Base-by-base conservation (phyloP, 2,888 invertebrate genomes). In the Oscheius myriophilus region DNA sequence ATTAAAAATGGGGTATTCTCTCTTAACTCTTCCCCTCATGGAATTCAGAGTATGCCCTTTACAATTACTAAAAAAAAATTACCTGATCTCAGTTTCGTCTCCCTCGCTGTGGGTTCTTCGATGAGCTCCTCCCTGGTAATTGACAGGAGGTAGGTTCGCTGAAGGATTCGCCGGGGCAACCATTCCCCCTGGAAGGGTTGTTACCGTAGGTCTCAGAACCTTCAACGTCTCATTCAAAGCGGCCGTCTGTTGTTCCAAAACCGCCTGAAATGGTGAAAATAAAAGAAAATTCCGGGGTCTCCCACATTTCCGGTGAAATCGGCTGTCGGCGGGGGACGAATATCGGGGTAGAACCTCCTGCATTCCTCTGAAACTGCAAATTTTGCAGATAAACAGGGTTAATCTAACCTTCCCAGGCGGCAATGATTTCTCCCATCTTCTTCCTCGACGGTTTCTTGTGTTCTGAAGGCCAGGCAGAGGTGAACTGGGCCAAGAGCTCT, bases 71-170 rank as follows among this genome's bases (percentile, higher is more conserved):
- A n/a, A n/a, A n/a, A 33, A 6, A 33, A 33, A 33, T 9, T 33
- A 33, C 33, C 21, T n/a, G 12, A 16, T 9, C n/a, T 67, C 67
- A 16, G 52, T 26, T 4, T 67, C 67, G 41, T 61, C 67, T n/a
- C 67, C 67, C 41, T 67, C 67, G 33, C 67, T 67, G 42, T 61
- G 59, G 1, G 67, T 67, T 33, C 67, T 59, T 52, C 67, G 51
- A 23, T 67, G 67, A 9, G 52, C 21, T 16, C 18, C 42, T 9
- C 39, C 21, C n/a, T n/a, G 4, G 21, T 26, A 49, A 6, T 25
- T 16, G 33, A 49, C 46, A 33, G 53, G 53, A 21, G 63, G 63
- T 7, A 46, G 11, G 16, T 4, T 9, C 25, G 46, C 6, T 11
- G 55, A 14, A 14, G 25, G 42, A 1, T 54, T 18, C 2, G 57